Base-by-base conservation (phyloP, 1,140 invertebrate species). In the Thaumatotibia leucotreta region DNA sequence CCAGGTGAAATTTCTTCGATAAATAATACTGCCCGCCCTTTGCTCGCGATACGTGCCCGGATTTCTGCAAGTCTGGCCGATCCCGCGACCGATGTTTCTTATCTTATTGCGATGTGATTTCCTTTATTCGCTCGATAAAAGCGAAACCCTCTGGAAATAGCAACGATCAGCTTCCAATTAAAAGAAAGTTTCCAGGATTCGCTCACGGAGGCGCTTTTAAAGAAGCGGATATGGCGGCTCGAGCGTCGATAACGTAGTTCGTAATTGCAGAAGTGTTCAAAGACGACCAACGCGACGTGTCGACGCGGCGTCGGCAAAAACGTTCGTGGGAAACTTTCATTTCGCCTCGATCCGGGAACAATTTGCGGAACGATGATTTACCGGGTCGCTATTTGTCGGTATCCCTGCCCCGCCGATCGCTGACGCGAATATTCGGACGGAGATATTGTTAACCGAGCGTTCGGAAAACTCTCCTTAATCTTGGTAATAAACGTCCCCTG, bases 181-280 rank as follows among this genome's bases (percentile, higher is more conserved):
- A 54, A 24, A n/a, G 50, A 52, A 52, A 10, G 8, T 14, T n/a
- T 54, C 17, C 23, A 27, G 4, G 14, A 24, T 9, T 27, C 23
- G 50, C 50, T 8, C 29, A 58, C 65, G 22, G 68, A 66, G 61
- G 67, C 69, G 63, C 52, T 70, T 71, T 33, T 20, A 49, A 69
- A 70, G 65, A 73, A 74, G 45, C 39, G 66, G 54, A 61, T 27
- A 63, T 67, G 63, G 35, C 45, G 67, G 65, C 72, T 69, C 71
- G 68, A 77, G 64, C 70, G 67, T 50, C 72, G 65, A 77, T 35
- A 2, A 0, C 9, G 68, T 69, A 64, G 70, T 69, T 70, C 64
- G 63, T 78, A 76, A 82, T 82, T 79, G 75, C 76, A 78, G 74
- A 77, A 79, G 78, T 78, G 72, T 76, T 69, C 73, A 75, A 76